Evolutionary conservation across 2,113 vertebrate species (phyloP), one percentile per base, ranked within the genome.

Genomic region (Dicaeum eximium): DNA sequence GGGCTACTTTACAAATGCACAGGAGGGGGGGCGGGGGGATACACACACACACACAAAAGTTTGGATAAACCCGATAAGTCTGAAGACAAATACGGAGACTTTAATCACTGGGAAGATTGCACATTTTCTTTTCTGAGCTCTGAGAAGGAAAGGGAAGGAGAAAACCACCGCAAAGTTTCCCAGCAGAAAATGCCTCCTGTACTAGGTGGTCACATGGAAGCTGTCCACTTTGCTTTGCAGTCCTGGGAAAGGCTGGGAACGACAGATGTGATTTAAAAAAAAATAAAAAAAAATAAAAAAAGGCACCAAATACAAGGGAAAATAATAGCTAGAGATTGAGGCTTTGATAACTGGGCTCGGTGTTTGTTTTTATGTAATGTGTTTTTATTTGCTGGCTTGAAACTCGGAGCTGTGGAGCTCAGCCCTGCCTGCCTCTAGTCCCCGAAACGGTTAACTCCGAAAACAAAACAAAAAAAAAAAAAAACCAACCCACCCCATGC

Each of bases 1-100:
- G 98, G 96, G 98, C 97, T 98, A 97, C 98, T 97, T 97, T 98
- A 97, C 96, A 97, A 97, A 97, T 94, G 97, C 97, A 83, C 95
- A 35, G 97, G 74, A 87, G 81, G 72, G 51, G 83, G 80, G 78
- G 38, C 40, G 67, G 57, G 65, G 21, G 44, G 38, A 40, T 20
- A 80, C 45, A 84, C n/a, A 15, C 53, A 47, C 56, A 38, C 31
- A 62, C 64, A 95, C 72, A 92, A 93, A 98, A 97, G 96, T 98
- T 98, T 97, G 96, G 87, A 93, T 97, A 96, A 96, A 97, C 92
- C 92, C 95, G 80, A 7, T 79, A 95, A 96, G 91, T 95, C 96
- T 92, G 61, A 50, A 96, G 92, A 95, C 91, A 84, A 93, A 95
- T 86, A 66, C 71, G 66, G 21, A 86, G 89, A 86, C 66, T 97